Evolutionary conservation across 37 sponge, comb jelly and placozoan genomes (phyloP).

Genomic region (Agelas oroides): DNA sequence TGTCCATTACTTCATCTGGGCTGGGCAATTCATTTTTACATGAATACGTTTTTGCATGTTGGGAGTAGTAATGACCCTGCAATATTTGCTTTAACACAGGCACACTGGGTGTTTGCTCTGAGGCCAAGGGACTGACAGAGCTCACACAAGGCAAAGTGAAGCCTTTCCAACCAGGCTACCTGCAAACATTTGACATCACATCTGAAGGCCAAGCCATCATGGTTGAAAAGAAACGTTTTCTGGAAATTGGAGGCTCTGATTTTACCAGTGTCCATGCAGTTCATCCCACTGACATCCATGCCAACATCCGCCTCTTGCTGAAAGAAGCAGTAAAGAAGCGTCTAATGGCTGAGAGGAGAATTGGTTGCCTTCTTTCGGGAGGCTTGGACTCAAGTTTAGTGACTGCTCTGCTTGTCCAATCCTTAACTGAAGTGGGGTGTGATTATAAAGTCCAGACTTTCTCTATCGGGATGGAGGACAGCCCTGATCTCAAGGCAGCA

Average conservation of each 20-base stretch:
- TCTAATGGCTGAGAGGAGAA: slow-evolving; percentile 57
- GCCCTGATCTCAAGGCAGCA: too few relatives aligned
- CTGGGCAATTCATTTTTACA: too few relatives aligned
- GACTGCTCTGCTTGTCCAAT: slow-evolving; percentile 61
- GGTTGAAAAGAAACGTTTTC: background rate
- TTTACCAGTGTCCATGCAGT: background rate
- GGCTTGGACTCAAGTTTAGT: slow-evolving; percentile 84
- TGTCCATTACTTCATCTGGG: too few relatives aligned
- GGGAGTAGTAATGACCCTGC: background rate
- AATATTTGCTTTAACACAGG: background rate
- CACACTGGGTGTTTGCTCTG: slow-evolving; percentile 37
- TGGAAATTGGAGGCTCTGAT: slow-evolving; percentile 24
- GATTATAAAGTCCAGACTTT: slow-evolving; percentile 63
- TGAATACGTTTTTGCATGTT: too few relatives aligned
- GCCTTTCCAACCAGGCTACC: slow-evolving; percentile 62
- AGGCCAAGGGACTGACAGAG: slow-evolving; percentile 62
- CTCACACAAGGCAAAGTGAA: slow-evolving; percentile 20
- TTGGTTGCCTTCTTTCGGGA: slow-evolving; percentile 68
- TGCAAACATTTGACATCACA: slow-evolving; percentile 18
- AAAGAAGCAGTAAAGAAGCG: slow-evolving; percentile 70
- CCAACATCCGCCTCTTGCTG: slow-evolving; percentile 54
- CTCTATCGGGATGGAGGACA: too few relatives aligned
- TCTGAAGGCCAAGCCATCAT: slow-evolving; percentile 15
- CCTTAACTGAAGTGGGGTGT: slow-evolving; percentile 26
- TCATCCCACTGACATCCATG: slow-evolving; percentile 5